These are phyloP conservation scores for Scytalopus superciliaris DNA, from an alignment of 2,113 vertebrate species.

Conservation along the genomic window DNA sequence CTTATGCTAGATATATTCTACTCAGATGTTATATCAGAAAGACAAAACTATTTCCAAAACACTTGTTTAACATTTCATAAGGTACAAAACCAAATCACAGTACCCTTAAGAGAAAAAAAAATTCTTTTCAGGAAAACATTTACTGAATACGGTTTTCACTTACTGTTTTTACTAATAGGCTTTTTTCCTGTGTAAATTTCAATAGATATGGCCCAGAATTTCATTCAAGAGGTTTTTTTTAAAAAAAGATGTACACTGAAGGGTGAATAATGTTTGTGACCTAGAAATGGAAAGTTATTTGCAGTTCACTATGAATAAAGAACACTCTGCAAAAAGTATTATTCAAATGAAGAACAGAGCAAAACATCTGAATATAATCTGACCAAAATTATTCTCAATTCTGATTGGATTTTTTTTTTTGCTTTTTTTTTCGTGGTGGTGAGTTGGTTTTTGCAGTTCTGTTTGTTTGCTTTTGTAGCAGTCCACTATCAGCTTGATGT, in stretches of 20 bases:
- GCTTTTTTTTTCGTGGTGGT: background rate
- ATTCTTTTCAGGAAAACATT: background rate
- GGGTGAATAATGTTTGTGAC: constrained; percentile 35
- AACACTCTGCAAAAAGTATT: background rate
- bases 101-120: background rate
- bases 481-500: background rate
- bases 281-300: constrained; percentile 32
- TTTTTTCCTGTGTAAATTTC: background rate
- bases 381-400: background rate
- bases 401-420: background rate
- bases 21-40: background rate
- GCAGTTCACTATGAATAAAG: constrained; percentile 1
- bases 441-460: background rate
- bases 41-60: background rate
- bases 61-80: background rate
- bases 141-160: too few relatives aligned
- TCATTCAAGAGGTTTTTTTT: background rate
- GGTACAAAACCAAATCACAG: background rate
- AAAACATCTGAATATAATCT: background rate
- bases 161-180: too few relatives aligned
- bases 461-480: background rate
- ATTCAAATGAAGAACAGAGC: background rate
- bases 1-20: background rate
- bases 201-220: background rate
- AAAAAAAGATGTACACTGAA: background rate